Evolutionary conservation across 2,113 vertebrate species (phyloP).

Genomic region (Bagarius yarrelli): DNA sequence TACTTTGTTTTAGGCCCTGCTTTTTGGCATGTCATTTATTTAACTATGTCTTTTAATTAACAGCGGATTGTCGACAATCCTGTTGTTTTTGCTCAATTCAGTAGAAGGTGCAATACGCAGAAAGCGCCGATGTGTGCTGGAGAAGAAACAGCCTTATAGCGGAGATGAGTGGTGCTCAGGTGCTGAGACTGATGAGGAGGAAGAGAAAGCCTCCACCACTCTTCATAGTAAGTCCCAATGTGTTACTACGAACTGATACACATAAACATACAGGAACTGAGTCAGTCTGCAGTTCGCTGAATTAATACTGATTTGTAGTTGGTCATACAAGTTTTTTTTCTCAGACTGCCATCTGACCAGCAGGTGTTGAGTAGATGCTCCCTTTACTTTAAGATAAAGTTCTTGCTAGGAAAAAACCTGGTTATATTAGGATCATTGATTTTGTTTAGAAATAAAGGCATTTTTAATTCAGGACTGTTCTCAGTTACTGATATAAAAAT

Average conservation of each 20-base stretch:
- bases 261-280: neutral
- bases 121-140: constrained; percentile 92
- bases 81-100: constrained; percentile 44
- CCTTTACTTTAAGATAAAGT: too few species aligned
- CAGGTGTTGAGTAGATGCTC: too few species aligned
- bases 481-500: too few species aligned
- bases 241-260: neutral
- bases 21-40: neutral
- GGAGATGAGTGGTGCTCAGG: constrained; percentile 99
- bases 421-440: too few species aligned
- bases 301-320: neutral
- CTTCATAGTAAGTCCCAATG: constrained; percentile 80
- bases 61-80: neutral
- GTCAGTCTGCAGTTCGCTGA: neutral
- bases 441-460: too few species aligned
- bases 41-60: neutral
- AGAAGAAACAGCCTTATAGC: constrained; percentile 95
- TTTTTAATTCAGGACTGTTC: too few species aligned
- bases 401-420: too few species aligned
- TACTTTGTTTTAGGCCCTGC: neutral
- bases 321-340: neutral
- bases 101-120: constrained; percentile 85
- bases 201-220: constrained; percentile 81
- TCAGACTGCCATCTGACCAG: too few species aligned
- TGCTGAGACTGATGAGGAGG: constrained; percentile 90